These are phyloP conservation scores for Malacoctenus gilli DNA, from an alignment of 2,797 vertebrate species.

Conservation along the genomic window DNA sequence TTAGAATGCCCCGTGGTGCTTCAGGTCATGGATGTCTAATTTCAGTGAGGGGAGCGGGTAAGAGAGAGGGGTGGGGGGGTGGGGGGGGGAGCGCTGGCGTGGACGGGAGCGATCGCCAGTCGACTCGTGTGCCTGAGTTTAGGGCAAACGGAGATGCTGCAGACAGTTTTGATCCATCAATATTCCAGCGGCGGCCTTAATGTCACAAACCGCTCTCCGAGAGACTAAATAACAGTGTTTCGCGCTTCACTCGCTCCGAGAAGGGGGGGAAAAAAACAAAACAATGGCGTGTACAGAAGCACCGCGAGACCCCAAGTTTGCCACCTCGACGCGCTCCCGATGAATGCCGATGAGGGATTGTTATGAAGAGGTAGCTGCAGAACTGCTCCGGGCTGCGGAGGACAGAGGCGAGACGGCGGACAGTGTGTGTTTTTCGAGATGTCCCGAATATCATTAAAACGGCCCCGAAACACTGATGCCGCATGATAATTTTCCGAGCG, in stretches of 20 bases:
- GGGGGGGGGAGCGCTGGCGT: background rate
- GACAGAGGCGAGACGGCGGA: background rate
- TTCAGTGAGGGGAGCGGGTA: conserved; percentile 11
- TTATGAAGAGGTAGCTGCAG: conserved; percentile 23
- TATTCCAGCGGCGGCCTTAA: conserved; percentile 30
- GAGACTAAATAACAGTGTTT: conserved; percentile 34
- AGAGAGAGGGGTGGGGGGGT: conserved; percentile 4
- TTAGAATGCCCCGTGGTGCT: conserved; percentile 20
- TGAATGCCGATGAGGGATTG: conserved; percentile 55
- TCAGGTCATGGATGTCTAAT: conserved; percentile 20
- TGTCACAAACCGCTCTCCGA: conserved; percentile 32
- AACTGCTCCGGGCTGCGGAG: conserved; percentile 27
- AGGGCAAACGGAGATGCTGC: conserved; percentile 21
- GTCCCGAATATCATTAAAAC: conserved; percentile 42
- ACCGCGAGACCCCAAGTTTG: conserved; percentile 41
- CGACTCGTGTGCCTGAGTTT: conserved; percentile 14
- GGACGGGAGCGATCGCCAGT: conserved; percentile 18
- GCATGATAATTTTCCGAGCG: conserved; percentile 8
- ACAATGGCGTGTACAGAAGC: conserved; percentile 28
- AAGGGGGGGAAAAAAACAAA: too few relatives aligned
- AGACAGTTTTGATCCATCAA: conserved; percentile 26
- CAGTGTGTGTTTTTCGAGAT: conserved; percentile 15
- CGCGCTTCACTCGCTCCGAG: conserved; percentile 11
- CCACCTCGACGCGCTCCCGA: conserved; percentile 32
- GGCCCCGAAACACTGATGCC: background rate